Evolutionary conservation across 2,797 vertebrate genomes (phyloP).

Genomic region (Ambastaia sidthimunki): DNA sequence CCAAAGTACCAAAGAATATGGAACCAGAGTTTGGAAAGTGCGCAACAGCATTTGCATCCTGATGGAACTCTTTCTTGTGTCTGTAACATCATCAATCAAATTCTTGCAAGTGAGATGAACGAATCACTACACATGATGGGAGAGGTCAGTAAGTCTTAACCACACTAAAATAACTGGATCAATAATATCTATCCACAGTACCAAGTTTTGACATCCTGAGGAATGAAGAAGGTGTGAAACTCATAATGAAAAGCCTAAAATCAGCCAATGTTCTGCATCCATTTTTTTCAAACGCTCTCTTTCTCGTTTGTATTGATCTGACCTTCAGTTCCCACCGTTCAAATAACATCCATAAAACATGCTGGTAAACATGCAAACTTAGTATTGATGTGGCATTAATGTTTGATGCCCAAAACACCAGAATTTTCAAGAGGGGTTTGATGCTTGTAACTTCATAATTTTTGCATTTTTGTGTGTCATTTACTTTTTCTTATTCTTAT

Average conservation of each 20-base stretch:
- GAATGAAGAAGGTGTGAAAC: constrained; percentile 18
- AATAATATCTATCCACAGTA: constrained; percentile 38
- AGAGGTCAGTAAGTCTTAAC: constrained; percentile 43
- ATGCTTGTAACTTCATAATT: neutral
- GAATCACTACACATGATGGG: constrained; percentile 42
- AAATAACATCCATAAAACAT: constrained; percentile 58
- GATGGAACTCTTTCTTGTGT: constrained; percentile 3
- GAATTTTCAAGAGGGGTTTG: neutral
- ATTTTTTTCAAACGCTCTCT: constrained; percentile 63
- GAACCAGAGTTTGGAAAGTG: constrained; percentile 1
- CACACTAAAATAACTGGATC: constrained; percentile 49
- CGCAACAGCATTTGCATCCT: constrained; percentile 1
- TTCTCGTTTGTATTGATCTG: constrained; percentile 75
- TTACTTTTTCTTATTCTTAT: too few relatives aligned
- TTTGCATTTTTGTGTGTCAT: neutral
- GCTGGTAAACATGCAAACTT: constrained; percentile 40
- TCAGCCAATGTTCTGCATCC: constrained; percentile 21
- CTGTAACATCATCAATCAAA: constrained; percentile 46
- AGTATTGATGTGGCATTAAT: constrained; percentile 35
- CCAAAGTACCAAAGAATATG: too few relatives aligned
- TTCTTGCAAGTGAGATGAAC: constrained; percentile 37
- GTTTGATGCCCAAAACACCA: constrained; percentile 7
- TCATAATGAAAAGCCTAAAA: constrained; percentile 12
- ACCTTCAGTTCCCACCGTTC: constrained; percentile 72
- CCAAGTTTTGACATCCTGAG: constrained; percentile 4